Evolutionary conservation across 2,888 invertebrate species (phyloP).

Genomic region (Thelaira solivaga): DNA sequence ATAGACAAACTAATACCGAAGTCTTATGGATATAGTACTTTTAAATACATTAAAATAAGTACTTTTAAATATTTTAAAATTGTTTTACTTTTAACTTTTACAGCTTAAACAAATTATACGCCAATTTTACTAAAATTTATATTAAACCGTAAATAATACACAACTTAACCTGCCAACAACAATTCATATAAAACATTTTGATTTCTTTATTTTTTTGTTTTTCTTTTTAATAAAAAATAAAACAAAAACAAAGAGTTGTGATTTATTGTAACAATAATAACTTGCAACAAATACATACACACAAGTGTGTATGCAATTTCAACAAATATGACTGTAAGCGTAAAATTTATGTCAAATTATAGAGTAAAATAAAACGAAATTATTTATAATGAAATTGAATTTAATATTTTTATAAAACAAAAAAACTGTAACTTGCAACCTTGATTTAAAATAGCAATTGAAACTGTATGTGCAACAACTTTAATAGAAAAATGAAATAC

Average conservation of each 20-base stretch:
- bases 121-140: slow-evolving; percentile 24
- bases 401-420: slow-evolving; percentile 15
- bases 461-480: background rate
- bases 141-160: slow-evolving; percentile 14
- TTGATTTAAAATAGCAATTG: slow-evolving; percentile 36
- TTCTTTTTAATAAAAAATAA: background rate
- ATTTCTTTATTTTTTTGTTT: slow-evolving; percentile 31
- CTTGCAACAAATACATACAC: background rate
- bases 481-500: background rate
- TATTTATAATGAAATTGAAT: slow-evolving; percentile 40
- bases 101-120: background rate
- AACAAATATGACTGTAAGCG: slow-evolving; percentile 27
- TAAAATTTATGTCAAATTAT: slow-evolving; percentile 50
- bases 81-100: no score
- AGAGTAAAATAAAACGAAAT: slow-evolving; percentile 27
- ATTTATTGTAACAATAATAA: slow-evolving; percentile 37
- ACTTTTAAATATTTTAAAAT: no score
- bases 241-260: no score
- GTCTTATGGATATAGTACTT: no score
- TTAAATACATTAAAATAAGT: no score
- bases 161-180: slow-evolving; percentile 22
- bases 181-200: slow-evolving; percentile 25
- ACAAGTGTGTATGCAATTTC: slow-evolving; percentile 4
- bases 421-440: slow-evolving; percentile 17
- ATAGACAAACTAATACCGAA: no score